Percentiles rank a stretch among this genome's conserved stretches.
These are phyloP conservation scores for Eilema sororculum DNA, from an alignment of 2,888 invertebrate species.

Conservation along the genomic window DNA sequence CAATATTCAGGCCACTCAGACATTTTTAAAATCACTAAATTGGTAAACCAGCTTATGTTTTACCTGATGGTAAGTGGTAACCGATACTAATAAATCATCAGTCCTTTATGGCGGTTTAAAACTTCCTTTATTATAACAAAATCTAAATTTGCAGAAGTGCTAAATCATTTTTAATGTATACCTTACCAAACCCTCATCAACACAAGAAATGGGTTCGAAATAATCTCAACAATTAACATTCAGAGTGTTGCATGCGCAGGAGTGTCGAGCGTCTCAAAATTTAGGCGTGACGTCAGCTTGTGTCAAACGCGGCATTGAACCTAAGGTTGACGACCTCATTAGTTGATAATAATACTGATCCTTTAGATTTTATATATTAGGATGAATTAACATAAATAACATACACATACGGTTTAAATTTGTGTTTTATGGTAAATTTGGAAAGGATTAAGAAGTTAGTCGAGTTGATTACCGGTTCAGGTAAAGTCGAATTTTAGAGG, in stretches of 20 bases:
- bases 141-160: neutral
- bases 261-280: constrained; percentile 12
- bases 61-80: too few species aligned
- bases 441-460: neutral
- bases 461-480: neutral
- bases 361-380: constrained; percentile 6
- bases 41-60: too few species aligned
- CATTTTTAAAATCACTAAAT: too few species aligned
- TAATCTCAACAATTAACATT: constrained; percentile 24
- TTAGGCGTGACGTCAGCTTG: constrained; percentile 41
- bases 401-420: neutral
- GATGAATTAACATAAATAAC: neutral
- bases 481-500: neutral
- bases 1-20: too few species aligned
- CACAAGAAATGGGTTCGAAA: constrained; percentile 6
- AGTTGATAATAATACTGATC: constrained; percentile 18
- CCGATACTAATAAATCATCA: neutral
- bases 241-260: constrained; percentile 5
- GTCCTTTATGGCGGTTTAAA: too few species aligned
- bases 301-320: constrained; percentile 50
- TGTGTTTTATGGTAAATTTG: neutral
- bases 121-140: neutral
- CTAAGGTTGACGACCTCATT: constrained; percentile 34
- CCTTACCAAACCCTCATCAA: neutral
- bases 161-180: neutral